A percentile compares a stretch with the other conserved stretches of the same genome.
These are phyloP conservation scores for Zeus faber DNA, from an alignment of 2,113 vertebrate species.

Conservation along the genomic window DNA sequence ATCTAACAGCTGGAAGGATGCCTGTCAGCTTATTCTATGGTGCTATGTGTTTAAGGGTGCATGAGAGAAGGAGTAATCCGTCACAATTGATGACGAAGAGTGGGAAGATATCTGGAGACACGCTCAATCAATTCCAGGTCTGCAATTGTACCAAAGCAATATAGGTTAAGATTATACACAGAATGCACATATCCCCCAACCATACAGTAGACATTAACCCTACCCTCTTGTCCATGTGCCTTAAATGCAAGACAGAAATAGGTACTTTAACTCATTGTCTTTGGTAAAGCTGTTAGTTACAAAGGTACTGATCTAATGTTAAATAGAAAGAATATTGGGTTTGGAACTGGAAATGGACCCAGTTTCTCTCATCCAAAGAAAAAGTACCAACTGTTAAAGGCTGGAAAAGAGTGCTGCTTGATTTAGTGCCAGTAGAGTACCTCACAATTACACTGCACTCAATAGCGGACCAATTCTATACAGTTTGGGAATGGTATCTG, in stretches of 20 bases:
- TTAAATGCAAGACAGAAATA: constrained; percentile 7
- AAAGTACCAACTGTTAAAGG: too few species aligned
- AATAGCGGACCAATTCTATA: constrained; percentile 3
- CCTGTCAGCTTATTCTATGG: background rate
- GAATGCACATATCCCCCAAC: too few species aligned
- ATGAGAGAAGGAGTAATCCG: too few species aligned
- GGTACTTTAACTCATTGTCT: background rate
- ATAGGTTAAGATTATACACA: too few species aligned
- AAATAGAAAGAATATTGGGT: background rate
- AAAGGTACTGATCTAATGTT: constrained; percentile 1
- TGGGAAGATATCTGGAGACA: too few species aligned
- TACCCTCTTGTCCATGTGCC: too few species aligned
- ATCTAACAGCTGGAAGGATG: background rate
- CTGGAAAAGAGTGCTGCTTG: constrained; percentile 5
- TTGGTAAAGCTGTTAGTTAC: constrained; percentile 1
- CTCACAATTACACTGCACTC: constrained; percentile 7
- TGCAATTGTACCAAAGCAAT: too few species aligned
- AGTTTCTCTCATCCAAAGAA: constrained; percentile 2
- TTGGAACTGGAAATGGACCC: background rate
- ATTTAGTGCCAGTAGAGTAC: constrained; percentile 1
- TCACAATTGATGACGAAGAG: too few species aligned
- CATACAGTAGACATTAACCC: too few species aligned
- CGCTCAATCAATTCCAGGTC: too few species aligned
- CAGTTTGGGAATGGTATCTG: background rate
- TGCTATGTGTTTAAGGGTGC: background rate